Conservation (phyloP, 2,797 vertebrate genomes). For the Spondyliosoma cantharus region DNA sequence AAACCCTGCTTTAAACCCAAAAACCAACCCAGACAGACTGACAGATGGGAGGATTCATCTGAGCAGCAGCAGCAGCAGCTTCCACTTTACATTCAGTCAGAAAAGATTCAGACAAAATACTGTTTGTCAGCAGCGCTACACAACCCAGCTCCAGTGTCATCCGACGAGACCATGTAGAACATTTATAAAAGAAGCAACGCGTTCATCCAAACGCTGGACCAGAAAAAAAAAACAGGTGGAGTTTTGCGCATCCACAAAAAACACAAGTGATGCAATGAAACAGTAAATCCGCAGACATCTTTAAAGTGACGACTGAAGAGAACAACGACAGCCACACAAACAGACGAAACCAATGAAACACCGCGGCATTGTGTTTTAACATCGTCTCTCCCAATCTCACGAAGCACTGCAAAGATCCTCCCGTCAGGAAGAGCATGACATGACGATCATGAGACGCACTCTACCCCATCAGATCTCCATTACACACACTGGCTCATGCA, state of each 20-base stretch:
- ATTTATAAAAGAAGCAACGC: not conserved
- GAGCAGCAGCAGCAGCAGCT: conserved; percentile 18
- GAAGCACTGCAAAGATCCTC: conserved; percentile 15
- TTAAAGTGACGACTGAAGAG: conserved; percentile 37
- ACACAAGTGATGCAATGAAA: conserved; percentile 14
- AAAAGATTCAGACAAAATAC: not conserved
- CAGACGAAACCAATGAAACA: not conserved
- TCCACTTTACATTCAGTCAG: conserved; percentile 50
- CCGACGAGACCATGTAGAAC: conserved; percentile 8
- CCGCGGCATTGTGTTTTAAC: not conserved
- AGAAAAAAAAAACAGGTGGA: not conserved
- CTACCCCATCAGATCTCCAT: conserved; percentile 6
- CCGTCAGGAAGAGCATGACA: not conserved
- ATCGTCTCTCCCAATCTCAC: not conserved
- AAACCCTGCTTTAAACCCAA: conserved; percentile 29
- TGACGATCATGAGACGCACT: conserved; percentile 2
- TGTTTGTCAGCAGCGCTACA: conserved; percentile 4
- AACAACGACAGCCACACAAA: conserved; percentile 2
- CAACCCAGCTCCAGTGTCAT: not conserved
- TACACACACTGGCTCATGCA: conserved; percentile 18
- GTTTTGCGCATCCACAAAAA: not conserved
- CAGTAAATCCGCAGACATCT: conserved; percentile 25
- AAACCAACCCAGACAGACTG: not conserved
- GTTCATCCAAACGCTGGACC: not conserved
- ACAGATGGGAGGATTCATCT: conserved; percentile 7